A percentile compares a stretch with the other conserved stretches of the same genome.
These are phyloP conservation scores for Sylvicola cinctus DNA, from an alignment of 2,888 invertebrate genomes.

Conservation along the genomic window DNA sequence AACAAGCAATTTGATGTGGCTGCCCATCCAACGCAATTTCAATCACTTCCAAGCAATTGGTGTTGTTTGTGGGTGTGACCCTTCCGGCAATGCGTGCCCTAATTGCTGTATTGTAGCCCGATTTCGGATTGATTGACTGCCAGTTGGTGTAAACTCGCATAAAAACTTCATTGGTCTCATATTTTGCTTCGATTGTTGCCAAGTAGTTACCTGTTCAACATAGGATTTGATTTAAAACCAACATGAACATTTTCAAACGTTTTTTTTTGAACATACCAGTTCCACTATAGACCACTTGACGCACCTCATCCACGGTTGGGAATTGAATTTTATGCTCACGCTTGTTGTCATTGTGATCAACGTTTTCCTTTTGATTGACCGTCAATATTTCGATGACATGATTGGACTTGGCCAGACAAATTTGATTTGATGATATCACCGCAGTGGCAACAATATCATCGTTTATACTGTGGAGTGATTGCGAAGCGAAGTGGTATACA, in stretches of 20 bases:
- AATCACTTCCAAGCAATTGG: constrained; percentile 47
- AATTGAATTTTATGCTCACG: constrained; percentile 29
- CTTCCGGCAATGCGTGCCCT: constrained; percentile 51
- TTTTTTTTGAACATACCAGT: constrained; percentile 27
- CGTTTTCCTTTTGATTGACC: neutral
- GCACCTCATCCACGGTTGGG: constrained; percentile 51
- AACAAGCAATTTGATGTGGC: constrained; percentile 39
- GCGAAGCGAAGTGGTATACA: constrained; percentile 3
- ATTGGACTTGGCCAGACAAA: constrained; percentile 4
- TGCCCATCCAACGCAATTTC: constrained; percentile 33
- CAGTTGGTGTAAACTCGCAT: constrained; percentile 58
- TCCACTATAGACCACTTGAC: constrained; percentile 41
- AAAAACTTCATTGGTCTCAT: constrained; percentile 27
- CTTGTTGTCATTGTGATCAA: constrained; percentile 12
- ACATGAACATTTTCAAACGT: no score
- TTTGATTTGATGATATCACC: constrained; percentile 3
- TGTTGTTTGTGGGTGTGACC: constrained; percentile 46
- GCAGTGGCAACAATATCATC: constrained; percentile 3
- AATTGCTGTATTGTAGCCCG: constrained; percentile 23
- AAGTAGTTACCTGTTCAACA: constrained; percentile 36
- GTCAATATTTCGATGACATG: constrained; percentile 5
- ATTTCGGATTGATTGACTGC: constrained; percentile 30
- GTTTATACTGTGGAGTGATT: constrained; percentile 2
- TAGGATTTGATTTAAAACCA: constrained; percentile 1
- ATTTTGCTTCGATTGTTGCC: constrained; percentile 39